These are phyloP conservation scores for Ursus arctos DNA, from an alignment of 2,113 vertebrate species.

Conservation along the genomic window DNA sequence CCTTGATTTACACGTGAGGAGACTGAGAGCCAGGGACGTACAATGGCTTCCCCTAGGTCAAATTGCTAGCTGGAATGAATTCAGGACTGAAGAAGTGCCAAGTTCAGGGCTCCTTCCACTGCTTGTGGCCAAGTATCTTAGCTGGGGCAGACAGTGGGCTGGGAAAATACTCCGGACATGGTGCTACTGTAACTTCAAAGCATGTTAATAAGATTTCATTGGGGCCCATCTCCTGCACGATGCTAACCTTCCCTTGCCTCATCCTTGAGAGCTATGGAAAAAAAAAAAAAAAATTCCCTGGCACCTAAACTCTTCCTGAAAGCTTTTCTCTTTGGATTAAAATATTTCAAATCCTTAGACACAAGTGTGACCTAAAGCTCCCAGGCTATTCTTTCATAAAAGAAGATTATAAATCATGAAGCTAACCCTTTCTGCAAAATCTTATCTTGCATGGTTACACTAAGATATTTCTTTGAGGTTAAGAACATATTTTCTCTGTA, in stretches of 20 bases:
- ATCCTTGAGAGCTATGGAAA: not conserved
- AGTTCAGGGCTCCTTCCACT: not conserved
- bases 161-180: not conserved
- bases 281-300: not conserved
- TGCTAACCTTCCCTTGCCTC: not conserved
- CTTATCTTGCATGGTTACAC: conserved; percentile 40
- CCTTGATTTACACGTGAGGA: not conserved
- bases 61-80: not conserved
- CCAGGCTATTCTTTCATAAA: conserved; percentile 65
- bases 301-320: conserved; percentile 57
- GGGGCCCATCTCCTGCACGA: not conserved
- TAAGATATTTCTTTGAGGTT: conserved; percentile 55
- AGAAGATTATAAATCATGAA: conserved; percentile 75
- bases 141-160: not conserved
- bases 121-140: not conserved
- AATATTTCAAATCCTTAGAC: conserved; percentile 74
- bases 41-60: not conserved
- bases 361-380: conserved; percentile 69
- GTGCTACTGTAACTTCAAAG: conserved; percentile 46
- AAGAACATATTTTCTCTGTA: conserved; percentile 23
- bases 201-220: conserved; percentile 53
- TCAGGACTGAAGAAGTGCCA: not conserved
- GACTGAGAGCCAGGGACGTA: not conserved
- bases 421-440: conserved; percentile 62
- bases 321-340: conserved; percentile 74